These are phyloP conservation scores for Taxidea taxus DNA, from an alignment of 2,113 vertebrate genomes.

Conservation along the genomic window DNA sequence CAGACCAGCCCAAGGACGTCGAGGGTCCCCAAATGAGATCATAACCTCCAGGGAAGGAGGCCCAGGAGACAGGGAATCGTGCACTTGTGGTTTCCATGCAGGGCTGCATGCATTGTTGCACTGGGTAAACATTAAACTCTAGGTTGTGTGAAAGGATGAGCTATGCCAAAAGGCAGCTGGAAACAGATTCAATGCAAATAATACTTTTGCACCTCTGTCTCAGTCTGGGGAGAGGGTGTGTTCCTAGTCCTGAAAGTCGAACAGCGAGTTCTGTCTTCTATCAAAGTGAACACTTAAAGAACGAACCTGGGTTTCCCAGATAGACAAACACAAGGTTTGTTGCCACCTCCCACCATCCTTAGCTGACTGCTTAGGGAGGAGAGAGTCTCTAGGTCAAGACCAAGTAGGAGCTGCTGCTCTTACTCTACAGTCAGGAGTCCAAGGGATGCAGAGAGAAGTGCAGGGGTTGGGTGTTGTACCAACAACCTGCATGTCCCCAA, in stretches of 20 bases:
- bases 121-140: background rate
- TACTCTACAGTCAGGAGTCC: accelerated
- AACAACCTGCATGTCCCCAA: background rate
- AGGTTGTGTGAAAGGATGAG: background rate
- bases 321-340: background rate
- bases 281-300: background rate
- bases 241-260: background rate
- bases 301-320: background rate
- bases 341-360: accelerated
- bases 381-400: background rate
- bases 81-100: background rate
- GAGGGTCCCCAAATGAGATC: background rate
- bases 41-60: background rate
- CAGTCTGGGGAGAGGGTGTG: background rate
- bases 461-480: background rate
- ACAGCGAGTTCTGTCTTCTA: background rate
- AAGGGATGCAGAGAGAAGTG: background rate
- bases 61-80: background rate
- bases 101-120: background rate
- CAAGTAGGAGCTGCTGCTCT: background rate
- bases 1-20: background rate
- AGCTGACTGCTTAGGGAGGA: background rate
- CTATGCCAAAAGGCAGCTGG: background rate
- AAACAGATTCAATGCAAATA: background rate
- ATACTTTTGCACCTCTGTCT: background rate